Base-by-base conservation (phyloP, 2,113 vertebrate species). In the Grallaria varia region DNA sequence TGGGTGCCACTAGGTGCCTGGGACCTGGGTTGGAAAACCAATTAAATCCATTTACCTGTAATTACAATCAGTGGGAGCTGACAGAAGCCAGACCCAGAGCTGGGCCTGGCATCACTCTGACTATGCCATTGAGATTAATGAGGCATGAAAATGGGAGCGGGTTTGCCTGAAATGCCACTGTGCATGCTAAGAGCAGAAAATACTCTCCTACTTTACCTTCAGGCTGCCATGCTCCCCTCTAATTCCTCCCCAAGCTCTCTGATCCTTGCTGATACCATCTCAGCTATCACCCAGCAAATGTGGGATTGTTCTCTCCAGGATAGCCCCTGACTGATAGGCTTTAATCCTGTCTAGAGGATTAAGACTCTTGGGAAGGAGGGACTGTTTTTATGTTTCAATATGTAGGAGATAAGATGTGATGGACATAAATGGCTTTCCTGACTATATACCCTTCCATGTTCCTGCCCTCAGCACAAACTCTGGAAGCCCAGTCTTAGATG, bases 271-370 rank as follows among this genome's bases (percentile, higher is more conserved):
- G 92, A 67, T 79, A 45, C 1, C 6, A 66, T 88, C 87, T 64
- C n/a, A 1, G 31, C 76, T 67, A 20, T 78, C 47, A 3, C 63
- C 47, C 62, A 1, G 64, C 62, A 8, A 47, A 35, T 0, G 15
- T 64, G 28, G 80, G 79, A 11, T 74, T 89, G 47, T 87, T 89
- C 81, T 72, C 84, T 4, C 37, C 50, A 12, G 71, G 72, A 25
- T 44, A 63, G 77, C 56, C 56, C 27, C 2, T 31, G 49, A 4
- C 73, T 56, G 86, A 75, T 82, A 49, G 90, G 5, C 49, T 79
- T 49, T 96, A 92, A 96, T 96, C 93, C 95, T 77, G 39, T 52
- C 59, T 9, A 24, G 72, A 77, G 79, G 75, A 91, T 93, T 94
- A 90, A 40, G 16, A 5, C 58, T 71, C 25, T 39, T 3, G 3